These are phyloP conservation scores for Lophotriccus pileatus DNA, from an alignment of 2,797 vertebrate species.

Conservation along the genomic window DNA sequence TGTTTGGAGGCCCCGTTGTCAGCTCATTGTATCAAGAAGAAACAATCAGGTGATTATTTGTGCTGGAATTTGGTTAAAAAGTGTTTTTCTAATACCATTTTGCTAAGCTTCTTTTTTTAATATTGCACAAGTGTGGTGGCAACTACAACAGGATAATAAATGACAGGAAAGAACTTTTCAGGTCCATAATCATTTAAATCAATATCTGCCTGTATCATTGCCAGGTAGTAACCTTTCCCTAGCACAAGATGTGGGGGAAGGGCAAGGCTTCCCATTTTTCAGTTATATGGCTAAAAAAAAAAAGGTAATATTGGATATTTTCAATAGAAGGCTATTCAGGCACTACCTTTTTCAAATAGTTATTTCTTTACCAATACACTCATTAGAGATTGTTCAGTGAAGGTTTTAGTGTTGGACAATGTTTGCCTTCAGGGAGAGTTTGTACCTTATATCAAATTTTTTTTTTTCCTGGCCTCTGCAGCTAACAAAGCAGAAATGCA, in stretches of 20 bases:
- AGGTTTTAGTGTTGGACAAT: conserved; percentile 23
- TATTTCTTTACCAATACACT: conserved; percentile 54
- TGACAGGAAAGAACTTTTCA: conserved; percentile 70
- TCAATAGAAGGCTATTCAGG: conserved; percentile 51
- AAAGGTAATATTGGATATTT: conserved; percentile 34
- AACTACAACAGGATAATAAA: conserved; percentile 67
- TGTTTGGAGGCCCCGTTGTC: conserved; percentile 90
- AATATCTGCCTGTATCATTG: conserved; percentile 58
- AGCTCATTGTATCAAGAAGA: conserved; percentile 96
- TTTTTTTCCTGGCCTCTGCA: conserved; percentile 8
- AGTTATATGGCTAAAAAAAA: conserved; percentile 22
- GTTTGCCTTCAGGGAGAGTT: conserved; percentile 50
- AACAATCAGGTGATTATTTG: conserved; percentile 89
- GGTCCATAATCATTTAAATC: conserved; percentile 68
- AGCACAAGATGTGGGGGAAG: conserved; percentile 11
- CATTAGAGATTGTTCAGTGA: conserved; percentile 27
- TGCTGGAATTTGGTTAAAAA: not conserved
- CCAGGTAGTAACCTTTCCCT: conserved; percentile 61
- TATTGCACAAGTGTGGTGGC: conserved; percentile 45
- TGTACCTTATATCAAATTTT: conserved; percentile 37
- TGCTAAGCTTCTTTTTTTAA: conserved; percentile 42
- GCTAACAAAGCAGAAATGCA: not conserved
- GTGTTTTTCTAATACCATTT: conserved; percentile 26
- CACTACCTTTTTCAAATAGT: conserved; percentile 30
- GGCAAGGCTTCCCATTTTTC: conserved; percentile 50